Base-by-base conservation (phyloP, 53 echinoderm and acorn worm species). In the Holothuria scabra region DNA sequence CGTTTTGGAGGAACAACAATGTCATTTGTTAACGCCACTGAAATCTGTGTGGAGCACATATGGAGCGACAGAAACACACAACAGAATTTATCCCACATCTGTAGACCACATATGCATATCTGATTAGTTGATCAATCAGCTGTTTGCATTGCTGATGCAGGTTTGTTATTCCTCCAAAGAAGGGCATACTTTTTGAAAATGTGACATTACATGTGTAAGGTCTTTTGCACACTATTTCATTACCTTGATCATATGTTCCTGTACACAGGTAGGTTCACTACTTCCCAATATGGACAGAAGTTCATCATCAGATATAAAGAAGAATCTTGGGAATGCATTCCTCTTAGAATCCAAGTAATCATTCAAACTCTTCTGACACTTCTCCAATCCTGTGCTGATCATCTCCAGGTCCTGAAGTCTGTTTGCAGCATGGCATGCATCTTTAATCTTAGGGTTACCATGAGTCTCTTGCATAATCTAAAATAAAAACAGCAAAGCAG, bases 261-360 rank as follows among this genome's bases (percentile, higher is more conserved):
- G 99, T 12, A 97, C 99, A 67, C 94, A 92, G 28, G 92, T 85
- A 4, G 99, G 88, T 48, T 97, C 99, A 80, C 99, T 97, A 84
- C 99, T 97, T 22, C 99, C 99, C 22, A 97, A 88, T 41, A 97
- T 97, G 44, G 99, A 97, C 28, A 97, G 81, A 69, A 97, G 89
- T 84, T 97, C 99, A 67, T 97, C 99, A 46, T 97, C 99, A 5
- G 99, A 97, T 68, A 97, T 97, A 90, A 97, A 97, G 89, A 97
- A 97, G 91, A 97, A 97, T 26, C 99, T 81, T 9, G 99, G 99
- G 89, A 97, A 97, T 84, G 99, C 99, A 33, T 97, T 97, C 65
- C 99, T 90, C 92, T 97, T 97, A 85, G 99, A 97, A 82, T 97
- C 99, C 80, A 97, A 91, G 88, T 97, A 97, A 65, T 97, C 99